Evolutionary conservation across 2,113 vertebrate genomes (phyloP), one percentile per base, ranked within the genome.

Genomic region (Tenebrosternarchus preto): DNA sequence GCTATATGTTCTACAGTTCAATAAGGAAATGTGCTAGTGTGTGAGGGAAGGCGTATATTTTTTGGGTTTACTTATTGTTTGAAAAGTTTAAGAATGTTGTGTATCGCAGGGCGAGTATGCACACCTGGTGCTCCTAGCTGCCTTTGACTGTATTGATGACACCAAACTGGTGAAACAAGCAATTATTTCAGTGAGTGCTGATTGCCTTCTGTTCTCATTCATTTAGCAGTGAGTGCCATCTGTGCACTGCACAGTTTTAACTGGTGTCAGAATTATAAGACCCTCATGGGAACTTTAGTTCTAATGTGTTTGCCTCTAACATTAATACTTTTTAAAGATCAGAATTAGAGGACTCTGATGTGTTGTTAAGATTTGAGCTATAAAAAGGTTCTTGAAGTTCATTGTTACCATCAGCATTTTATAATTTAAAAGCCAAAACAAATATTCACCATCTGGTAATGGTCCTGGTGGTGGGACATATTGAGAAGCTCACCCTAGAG

Each of bases 141-240:
- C 95, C 0, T 98, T 99, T 75, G 97, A 99, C 91, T 97, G 95
- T 75, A 95, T 98, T 9, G 97, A 99, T 76, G 97, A 99, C 86
- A 99, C 97, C 1, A 98, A 97, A 86, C 94, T 99, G 80, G 89
- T 99, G 83, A 97, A 95, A 84, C 97, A 98, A 86, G 90, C 95
- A 24, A 93, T 98, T 76, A 87, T 99, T 85, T 95, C 95, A 2
- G 97, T 98, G 88, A 94, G 96, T 95, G 88, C 46, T 8, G 31
- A 25, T 20, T 64, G 27, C 20, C 8, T 67, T 36, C 24, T 57
- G 39, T 39, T 50, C 31, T 76, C 31, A 59, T 59, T 20, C 16
- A 5, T 50, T 15, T 19, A n/a, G 20, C 56, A 22, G 9, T 0
- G 24, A 20, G 27, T 4, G 39, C 15, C 1, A 27, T 50, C 43